Conservation (phyloP, 2,797 vertebrate species). For the Darevskia mixta region DNA sequence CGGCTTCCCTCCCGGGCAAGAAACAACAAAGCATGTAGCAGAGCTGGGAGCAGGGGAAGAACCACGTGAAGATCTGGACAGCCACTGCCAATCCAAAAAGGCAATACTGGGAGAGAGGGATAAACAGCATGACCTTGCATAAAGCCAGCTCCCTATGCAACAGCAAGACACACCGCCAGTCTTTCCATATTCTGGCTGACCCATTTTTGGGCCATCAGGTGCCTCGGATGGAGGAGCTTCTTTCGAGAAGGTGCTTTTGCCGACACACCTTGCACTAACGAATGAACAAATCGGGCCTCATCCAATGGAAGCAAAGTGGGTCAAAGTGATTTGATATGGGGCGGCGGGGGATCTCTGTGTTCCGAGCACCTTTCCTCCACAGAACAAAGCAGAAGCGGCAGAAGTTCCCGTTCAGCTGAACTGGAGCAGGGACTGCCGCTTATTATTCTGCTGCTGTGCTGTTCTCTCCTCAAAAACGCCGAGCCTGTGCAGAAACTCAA, state of each 20-base stretch:
- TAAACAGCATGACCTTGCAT: not conserved
- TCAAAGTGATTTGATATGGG: not conserved
- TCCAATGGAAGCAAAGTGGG: not conserved
- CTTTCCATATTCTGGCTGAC: not conserved
- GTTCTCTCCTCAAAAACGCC: conserved; percentile 1
- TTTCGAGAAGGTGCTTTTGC: not conserved
- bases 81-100: not conserved
- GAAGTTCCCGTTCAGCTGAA: not conserved
- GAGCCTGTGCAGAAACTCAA: conserved; percentile 21
- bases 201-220: not conserved
- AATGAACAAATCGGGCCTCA: not conserved
- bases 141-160: not conserved
- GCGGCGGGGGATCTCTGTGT: not conserved
- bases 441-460: conserved; percentile 21
- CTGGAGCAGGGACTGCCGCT: not conserved
- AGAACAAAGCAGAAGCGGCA: not conserved
- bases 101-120: not conserved
- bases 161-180: not conserved
- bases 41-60: not conserved
- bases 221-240: not conserved
- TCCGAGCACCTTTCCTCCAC: not conserved
- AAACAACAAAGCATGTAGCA: not conserved
- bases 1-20: too few relatives aligned
- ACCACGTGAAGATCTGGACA: not conserved
- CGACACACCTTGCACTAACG: not conserved